These are phyloP conservation scores for Batillaria attramentaria DNA, from an alignment of 1,140 invertebrate species.

Conservation along the genomic window DNA sequence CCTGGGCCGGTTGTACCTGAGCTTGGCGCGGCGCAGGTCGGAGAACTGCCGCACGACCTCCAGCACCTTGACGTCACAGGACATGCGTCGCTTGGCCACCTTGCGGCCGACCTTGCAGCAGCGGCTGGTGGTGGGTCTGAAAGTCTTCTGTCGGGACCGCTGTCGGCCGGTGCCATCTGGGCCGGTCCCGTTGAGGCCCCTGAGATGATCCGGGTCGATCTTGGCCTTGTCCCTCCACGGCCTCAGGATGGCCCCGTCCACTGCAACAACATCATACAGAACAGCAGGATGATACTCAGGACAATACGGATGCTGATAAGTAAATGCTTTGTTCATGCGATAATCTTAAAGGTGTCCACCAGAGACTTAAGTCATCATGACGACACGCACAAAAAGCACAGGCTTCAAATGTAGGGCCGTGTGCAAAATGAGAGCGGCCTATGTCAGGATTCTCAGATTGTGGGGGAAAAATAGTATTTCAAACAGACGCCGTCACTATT, in stretches of 20 bases:
- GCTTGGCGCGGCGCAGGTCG: slow-evolving; percentile 22
- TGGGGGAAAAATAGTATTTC: no score
- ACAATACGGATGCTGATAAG: no score
- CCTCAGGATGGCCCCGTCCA: slow-evolving; percentile 23
- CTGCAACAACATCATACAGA: not conserved
- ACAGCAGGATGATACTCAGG: no score
- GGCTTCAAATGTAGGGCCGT: no score
- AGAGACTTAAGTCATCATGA: no score
- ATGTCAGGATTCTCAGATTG: no score
- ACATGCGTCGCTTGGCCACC: slow-evolving; percentile 20
- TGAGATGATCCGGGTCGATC: not conserved
- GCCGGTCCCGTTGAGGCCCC: not conserved
- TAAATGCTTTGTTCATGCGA: not conserved
- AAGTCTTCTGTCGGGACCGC: not conserved
- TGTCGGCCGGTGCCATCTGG: not conserved
- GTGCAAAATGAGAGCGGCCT: no score
- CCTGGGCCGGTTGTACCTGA: slow-evolving; percentile 21
- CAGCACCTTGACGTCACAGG: slow-evolving; percentile 22
- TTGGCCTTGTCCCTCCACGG: slow-evolving; percentile 8
- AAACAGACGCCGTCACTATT: no score
- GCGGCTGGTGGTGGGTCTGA: not conserved
- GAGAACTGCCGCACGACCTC: slow-evolving; percentile 18
- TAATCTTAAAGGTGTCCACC: no score
- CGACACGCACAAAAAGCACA: no score
- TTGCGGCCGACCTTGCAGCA: slow-evolving; percentile 36